Conservation (phyloP, 2,797 vertebrate species). For the Antennarius maculatus region DNA sequence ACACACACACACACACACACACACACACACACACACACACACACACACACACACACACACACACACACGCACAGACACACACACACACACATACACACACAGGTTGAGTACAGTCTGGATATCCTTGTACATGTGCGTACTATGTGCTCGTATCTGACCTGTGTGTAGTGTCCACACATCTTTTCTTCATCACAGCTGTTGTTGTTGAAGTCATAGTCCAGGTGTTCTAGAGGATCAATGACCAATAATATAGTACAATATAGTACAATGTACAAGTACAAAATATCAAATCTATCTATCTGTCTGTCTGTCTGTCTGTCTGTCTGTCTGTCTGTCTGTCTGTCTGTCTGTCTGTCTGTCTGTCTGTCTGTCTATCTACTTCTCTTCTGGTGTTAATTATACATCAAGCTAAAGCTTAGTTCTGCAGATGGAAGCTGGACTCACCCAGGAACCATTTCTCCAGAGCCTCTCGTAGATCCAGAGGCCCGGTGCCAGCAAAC, state of each 20-base stretch:
- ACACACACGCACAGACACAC: constrained; percentile 38
- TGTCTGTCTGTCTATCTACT: too few relatives aligned
- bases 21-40: constrained; percentile 55
- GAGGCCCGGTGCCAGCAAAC: constrained; percentile 32
- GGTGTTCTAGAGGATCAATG: constrained; percentile 39
- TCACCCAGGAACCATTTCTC: constrained; percentile 77
- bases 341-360: too few relatives aligned
- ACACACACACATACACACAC: constrained; percentile 12
- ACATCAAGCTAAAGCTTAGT: too few relatives aligned
- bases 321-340: too few relatives aligned
- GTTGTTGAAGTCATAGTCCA: constrained; percentile 64
- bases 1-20: constrained; percentile 51
- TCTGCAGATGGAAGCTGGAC: not conserved
- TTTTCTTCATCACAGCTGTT: constrained; percentile 72
- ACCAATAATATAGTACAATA: too few relatives aligned
- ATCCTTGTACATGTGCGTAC: constrained; percentile 1
- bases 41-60: constrained; percentile 60
- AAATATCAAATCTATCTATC: too few relatives aligned
- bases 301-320: too few relatives aligned
- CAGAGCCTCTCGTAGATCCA: constrained; percentile 59
- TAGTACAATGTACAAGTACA: too few relatives aligned
- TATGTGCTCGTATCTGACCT: constrained; percentile 62
- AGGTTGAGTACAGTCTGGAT: not conserved
- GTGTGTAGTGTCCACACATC: constrained; percentile 83
- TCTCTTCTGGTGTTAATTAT: too few relatives aligned